Evolutionary conservation across 2,113 vertebrate species (phyloP), one percentile per base, ranked within the genome.

Genomic region (Calyptomena viridis): DNA sequence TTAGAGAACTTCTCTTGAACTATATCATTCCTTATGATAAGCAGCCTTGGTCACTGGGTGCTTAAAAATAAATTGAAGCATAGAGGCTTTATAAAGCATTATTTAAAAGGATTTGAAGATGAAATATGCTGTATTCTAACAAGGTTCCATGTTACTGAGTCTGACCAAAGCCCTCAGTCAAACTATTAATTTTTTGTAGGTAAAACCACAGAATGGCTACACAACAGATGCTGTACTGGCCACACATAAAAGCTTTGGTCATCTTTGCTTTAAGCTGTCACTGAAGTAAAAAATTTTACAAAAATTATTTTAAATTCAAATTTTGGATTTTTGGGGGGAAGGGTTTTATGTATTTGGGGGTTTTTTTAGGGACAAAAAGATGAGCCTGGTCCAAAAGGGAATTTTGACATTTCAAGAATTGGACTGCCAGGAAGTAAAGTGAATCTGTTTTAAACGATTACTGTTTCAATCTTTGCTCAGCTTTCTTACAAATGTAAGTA

Each of bases 271-370:
- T 64, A 74, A 59, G 39, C 27, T 46, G 5, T 21, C 31, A 30
- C 30, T 44, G 33, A 79, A 86, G 22, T 50, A 22, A 69, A 79
- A 55, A 10, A 33, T 46, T 49, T 46, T 62, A 28, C 10, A n/a
- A 21, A 78, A 68, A 47, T 35, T 2, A 67, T 52, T 76, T 16
- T 55, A 35, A 91, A 23, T 39, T 64, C 5, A 40, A 19, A 44
- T 62, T 62, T 30, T 31, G 7, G 3, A 4, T 31, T 11, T 19
- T 69, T 19, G 4, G 4, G 4, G 14, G 10, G 2, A 1, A 14
- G 9, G 4, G 7, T 8, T 4, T 4, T 46, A 25, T 37, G 24
- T 30, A 18, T n/a, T 55, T 58, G 12, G 9, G n/a, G n/a, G n/a
- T n/a, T n/a, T 18, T 35, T 37, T n/a, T 14, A 22, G 22, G 15